These are phyloP conservation scores for Temnopleurus reevesii DNA, from an alignment of 53 echinoderm and acorn worm species.

Conservation along the genomic window DNA sequence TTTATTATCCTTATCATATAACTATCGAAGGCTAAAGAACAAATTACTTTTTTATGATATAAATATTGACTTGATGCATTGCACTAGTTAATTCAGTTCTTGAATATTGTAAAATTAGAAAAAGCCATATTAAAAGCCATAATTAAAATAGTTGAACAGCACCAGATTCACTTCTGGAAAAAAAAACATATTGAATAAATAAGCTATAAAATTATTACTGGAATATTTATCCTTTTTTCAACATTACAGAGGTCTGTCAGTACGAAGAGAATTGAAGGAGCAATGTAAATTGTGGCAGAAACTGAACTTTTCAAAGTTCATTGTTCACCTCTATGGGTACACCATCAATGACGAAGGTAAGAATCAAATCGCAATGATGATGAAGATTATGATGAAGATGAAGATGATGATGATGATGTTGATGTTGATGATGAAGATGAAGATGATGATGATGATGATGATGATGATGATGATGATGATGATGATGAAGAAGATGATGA, in stretches of 20 bases:
- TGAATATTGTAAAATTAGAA: too few relatives aligned
- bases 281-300: background rate
- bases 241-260: background rate
- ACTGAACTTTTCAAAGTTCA: background rate
- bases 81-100: too few relatives aligned
- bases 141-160: too few relatives aligned
- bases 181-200: too few relatives aligned
- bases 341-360: background rate
- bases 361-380: background rate
- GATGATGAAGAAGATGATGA: conserved; percentile 4
- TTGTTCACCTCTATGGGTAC: conserved; percentile 36
- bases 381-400: background rate
- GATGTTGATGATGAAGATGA: conserved; percentile 22
- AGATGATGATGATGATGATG: conserved; percentile 5
- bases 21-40: too few relatives aligned
- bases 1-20: too few relatives aligned
- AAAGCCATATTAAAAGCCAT: too few relatives aligned
- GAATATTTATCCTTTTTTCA: background rate
- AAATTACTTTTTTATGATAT: too few relatives aligned
- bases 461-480: conserved; percentile 5
- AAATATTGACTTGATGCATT: too few relatives aligned
- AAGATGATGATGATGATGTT: background rate
- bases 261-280: conserved; percentile 9
- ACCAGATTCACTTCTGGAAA: too few relatives aligned
- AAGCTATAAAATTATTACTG: too few relatives aligned